These are phyloP conservation scores for Andricus quercusramuli DNA, from an alignment of 2,888 invertebrate species.

Conservation along the genomic window DNA sequence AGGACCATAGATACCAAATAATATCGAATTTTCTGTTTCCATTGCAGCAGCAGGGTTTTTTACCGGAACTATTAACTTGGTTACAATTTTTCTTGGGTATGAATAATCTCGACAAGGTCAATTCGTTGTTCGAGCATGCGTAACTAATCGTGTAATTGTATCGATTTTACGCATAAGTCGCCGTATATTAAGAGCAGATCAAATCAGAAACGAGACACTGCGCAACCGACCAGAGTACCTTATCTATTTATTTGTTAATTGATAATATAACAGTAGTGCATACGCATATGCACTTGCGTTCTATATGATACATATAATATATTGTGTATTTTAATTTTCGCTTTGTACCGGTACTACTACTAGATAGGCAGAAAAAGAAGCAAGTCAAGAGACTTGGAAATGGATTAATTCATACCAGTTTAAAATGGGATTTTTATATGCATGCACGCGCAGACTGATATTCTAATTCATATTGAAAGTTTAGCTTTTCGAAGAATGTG, in stretches of 20 bases:
- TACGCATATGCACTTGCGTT: conserved; percentile 22
- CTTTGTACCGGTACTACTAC: conserved; percentile 27
- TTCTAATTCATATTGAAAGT: conserved; percentile 6
- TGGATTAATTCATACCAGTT: conserved; percentile 18
- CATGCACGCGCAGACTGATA: conserved; percentile 23
- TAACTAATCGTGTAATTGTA: conserved; percentile 16
- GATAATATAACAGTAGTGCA: neutral
- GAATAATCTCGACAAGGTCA: neutral
- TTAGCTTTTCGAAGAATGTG: conserved; percentile 11
- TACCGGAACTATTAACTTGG: neutral
- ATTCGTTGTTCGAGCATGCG: conserved; percentile 1
- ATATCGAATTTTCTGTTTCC: conserved; percentile 9
- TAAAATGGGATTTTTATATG: neutral
- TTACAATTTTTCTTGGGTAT: conserved; percentile 3
- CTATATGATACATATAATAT: conserved; percentile 18
- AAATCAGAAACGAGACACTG: conserved; percentile 22
- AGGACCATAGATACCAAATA: conserved; percentile 10
- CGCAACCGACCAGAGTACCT: conserved; percentile 34
- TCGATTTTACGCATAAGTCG: neutral
- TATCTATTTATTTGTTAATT: conserved; percentile 33
- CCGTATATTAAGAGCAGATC: neutral
- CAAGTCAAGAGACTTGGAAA: conserved; percentile 6
- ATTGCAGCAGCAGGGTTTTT: conserved; percentile 2
- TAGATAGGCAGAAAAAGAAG: conserved; percentile 19
- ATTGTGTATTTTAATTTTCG: conserved; percentile 31